Conservation (phyloP, 2,888 invertebrate genomes). For the Xestia ashworthii region DNA sequence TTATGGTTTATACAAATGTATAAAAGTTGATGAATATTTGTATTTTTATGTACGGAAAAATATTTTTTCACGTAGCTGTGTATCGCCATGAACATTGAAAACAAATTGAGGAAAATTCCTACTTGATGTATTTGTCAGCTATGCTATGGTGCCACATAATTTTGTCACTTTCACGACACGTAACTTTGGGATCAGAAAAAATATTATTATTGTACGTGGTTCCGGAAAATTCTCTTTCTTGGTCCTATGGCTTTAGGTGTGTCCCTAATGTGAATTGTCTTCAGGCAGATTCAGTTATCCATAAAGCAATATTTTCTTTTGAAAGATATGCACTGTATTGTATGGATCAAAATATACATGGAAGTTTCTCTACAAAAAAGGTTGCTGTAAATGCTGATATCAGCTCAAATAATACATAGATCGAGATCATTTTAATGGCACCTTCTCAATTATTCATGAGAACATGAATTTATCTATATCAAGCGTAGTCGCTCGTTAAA, state of each 20-base stretch:
- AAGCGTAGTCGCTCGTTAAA: constrained; percentile 49
- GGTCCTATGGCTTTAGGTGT: neutral
- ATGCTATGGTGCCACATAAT: constrained; percentile 3
- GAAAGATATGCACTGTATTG: neutral
- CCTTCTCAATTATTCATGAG: constrained; percentile 59
- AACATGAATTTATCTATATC: constrained; percentile 46
- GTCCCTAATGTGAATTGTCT: neutral
- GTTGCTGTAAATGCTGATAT: constrained; percentile 36
- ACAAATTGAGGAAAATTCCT: constrained; percentile 24
- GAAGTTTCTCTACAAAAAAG: constrained; percentile 3
- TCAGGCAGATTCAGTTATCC: neutral
- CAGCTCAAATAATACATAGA: constrained; percentile 39
- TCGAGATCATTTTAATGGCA: constrained; percentile 51
- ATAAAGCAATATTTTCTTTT: neutral
- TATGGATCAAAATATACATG: neutral
- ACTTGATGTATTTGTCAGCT: constrained; percentile 14
- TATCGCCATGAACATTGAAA: neutral
- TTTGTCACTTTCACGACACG: constrained; percentile 2
- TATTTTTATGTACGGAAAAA: constrained; percentile 1
- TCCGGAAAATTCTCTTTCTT: neutral
- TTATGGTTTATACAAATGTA: constrained; percentile 64
- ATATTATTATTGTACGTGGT: constrained; percentile 14
- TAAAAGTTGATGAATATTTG: constrained; percentile 55
- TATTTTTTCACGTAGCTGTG: neutral
- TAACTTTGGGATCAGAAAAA: constrained; percentile 17